A percentile compares a stretch with the other conserved stretches of the same genome.
Conservation (phyloP, 2,113 vertebrate genomes). For the Pygoscelis adeliae region DNA sequence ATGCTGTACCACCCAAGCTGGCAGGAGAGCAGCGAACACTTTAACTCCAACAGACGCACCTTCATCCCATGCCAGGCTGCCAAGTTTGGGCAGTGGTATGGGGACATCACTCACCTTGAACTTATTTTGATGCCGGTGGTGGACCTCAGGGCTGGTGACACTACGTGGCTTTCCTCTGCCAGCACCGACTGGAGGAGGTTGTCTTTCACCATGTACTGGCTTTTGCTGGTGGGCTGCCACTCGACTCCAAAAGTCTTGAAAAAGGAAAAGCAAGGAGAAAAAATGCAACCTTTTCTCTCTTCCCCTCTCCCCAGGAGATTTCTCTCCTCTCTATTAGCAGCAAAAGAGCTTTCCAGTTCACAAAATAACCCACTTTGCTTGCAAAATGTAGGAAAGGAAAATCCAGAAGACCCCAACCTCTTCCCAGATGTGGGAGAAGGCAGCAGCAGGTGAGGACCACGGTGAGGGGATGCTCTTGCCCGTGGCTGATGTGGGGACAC, state of each 20-base stretch:
- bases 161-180: conserved; percentile 54
- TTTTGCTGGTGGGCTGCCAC: conserved; percentile 65
- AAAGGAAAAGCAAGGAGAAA: neutral
- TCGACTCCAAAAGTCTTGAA: conserved; percentile 57
- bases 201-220: conserved; percentile 9
- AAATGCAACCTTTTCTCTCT: neutral
- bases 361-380: rapidly evolving
- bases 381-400: neutral
- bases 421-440: neutral
- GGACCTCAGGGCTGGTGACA: conserved; percentile 57
- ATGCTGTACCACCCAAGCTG: neutral
- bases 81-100: rapidly evolving
- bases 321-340: neutral
- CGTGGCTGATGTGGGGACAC: rapidly evolving
- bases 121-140: conserved; percentile 6
- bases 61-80: neutral
- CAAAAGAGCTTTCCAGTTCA: neutral
- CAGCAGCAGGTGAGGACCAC: rapidly evolving
- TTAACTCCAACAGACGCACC: neutral
- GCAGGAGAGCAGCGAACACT: neutral
- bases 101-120: conserved; percentile 30
- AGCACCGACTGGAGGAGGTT: conserved; percentile 28
- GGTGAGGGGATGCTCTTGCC: rapidly evolving
- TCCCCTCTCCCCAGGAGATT: neutral
- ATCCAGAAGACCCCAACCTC: neutral